Conservation (phyloP, 2,888 invertebrate genomes). For the Diadegma fenestrale region DNA sequence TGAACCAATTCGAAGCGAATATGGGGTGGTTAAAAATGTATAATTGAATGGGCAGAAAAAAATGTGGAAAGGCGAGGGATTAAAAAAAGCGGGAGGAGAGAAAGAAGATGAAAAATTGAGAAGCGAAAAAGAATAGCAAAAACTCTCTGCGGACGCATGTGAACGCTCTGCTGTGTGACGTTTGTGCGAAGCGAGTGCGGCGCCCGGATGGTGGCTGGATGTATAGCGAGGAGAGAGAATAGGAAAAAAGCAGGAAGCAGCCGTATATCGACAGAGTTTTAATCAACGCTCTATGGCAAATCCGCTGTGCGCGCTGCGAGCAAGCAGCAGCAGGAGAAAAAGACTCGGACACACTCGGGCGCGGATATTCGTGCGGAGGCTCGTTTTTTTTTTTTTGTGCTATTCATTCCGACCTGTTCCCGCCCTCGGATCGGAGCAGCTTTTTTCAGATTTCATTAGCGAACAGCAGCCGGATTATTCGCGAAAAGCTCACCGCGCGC, state of each 20-base stretch:
- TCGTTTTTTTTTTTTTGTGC: conserved; percentile 58
- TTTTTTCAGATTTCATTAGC: conserved; percentile 83
- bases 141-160: no score
- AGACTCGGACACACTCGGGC: background rate
- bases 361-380: conserved; percentile 54
- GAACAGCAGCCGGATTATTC: conserved; percentile 83
- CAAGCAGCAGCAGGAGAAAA: background rate
- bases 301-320: conserved; percentile 74
- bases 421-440: conserved; percentile 62
- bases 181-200: no score
- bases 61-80: conserved; percentile 25
- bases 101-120: conserved; percentile 64
- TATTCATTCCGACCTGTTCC: conserved; percentile 48
- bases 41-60: conserved; percentile 50
- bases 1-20: conserved; percentile 14
- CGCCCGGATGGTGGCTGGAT: background rate
- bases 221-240: background rate
- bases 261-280: conserved; percentile 81
- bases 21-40: conserved; percentile 57
- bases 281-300: conserved; percentile 82
- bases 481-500: conserved; percentile 45
- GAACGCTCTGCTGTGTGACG: background rate
- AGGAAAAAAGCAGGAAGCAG: conserved; percentile 69
- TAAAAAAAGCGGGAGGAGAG: background rate
- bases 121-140: conserved; percentile 49